Evolutionary conservation across 2,888 invertebrate genomes (phyloP), one percentile per base, ranked within the genome.

Genomic region (Timema podura): DNA sequence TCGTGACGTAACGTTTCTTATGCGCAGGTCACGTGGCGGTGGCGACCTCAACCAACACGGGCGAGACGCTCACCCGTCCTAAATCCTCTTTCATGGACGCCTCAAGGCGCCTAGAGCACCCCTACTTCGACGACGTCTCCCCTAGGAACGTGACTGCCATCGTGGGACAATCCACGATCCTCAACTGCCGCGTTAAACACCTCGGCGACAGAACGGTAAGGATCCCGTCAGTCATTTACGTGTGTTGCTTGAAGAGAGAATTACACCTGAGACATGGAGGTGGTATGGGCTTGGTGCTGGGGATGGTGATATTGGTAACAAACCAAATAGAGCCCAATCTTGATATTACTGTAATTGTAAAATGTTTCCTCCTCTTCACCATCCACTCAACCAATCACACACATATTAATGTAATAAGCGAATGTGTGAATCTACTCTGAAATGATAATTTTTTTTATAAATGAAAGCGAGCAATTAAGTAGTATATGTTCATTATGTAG

Each of bases 121-220:
- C 94, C 6, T 92, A 90, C 82, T 94, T 94, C 80, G 93, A 93
- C 80, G 93, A 93, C 81, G 88, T 92, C 73, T 91, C 91, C 6
- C 89, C 91, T 0, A 85, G 92, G 74, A 94, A 94, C 82, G 89
- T 94, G 74, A 91, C 93, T 2, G 89, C 92, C 15, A 91, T 93
- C 69, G 91, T 93, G 49, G 94, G 93, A 5, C 93, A 94, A 81
- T 88, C 90, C 5, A 89, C 92, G 30, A 85, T 91, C 76, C 85
- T 94, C 75, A 87, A 89, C 78, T 94, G 94, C 81, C 86, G 92
- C 69, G 93, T 93, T 65, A 93, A 93, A 79, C 91, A 93, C 81
- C 91, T 92, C 76, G 93, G 92, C 67, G 92, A 94, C 80, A 86
- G 93, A 81, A 93, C 93, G 81, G 94, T 93, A 80, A 89, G 90